Percentiles rank a stretch among this genome's conserved stretches.
These are phyloP conservation scores for Podarcis lilfordi DNA, from an alignment of 2,797 vertebrate genomes.

Conservation along the genomic window DNA sequence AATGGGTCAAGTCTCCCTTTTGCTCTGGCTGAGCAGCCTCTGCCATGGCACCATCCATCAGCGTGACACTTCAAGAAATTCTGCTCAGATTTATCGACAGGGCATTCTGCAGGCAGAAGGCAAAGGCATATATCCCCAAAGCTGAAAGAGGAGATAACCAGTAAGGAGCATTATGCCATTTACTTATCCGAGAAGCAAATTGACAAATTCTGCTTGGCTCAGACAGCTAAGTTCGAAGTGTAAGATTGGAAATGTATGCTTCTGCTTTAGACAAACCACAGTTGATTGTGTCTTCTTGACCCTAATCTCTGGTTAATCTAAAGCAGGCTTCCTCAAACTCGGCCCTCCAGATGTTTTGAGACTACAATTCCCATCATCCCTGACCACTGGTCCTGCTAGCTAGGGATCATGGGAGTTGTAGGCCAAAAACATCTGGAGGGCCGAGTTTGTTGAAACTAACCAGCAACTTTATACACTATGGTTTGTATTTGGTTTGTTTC, in stretches of 20 bases:
- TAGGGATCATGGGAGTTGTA: no score
- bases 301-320: no score
- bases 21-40: slow-evolving; percentile 70
- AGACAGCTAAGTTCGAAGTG: neutral
- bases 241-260: no score
- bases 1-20: slow-evolving; percentile 66
- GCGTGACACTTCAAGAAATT: slow-evolving; percentile 74
- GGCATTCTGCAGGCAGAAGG: slow-evolving; percentile 64
- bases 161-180: slow-evolving; percentile 50
- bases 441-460: no score
- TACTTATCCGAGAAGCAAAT: slow-evolving; percentile 55
- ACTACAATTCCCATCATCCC: no score
- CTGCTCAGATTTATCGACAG: slow-evolving; percentile 72
- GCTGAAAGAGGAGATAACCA: slow-evolving; percentile 68
- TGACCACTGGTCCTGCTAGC: slow-evolving; percentile 84
- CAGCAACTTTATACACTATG: no score
- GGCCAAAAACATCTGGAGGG: no score
- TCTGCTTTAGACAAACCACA: no score
- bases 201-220: slow-evolving; percentile 50
- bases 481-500: no score
- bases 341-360: no score
- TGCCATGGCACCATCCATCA: slow-evolving; percentile 75
- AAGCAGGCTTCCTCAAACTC: no score
- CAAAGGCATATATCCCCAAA: slow-evolving; percentile 54
- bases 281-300: no score